Base-by-base conservation (phyloP, 1,140 invertebrate genomes). In the Pseudomyrmex gracilis region DNA sequence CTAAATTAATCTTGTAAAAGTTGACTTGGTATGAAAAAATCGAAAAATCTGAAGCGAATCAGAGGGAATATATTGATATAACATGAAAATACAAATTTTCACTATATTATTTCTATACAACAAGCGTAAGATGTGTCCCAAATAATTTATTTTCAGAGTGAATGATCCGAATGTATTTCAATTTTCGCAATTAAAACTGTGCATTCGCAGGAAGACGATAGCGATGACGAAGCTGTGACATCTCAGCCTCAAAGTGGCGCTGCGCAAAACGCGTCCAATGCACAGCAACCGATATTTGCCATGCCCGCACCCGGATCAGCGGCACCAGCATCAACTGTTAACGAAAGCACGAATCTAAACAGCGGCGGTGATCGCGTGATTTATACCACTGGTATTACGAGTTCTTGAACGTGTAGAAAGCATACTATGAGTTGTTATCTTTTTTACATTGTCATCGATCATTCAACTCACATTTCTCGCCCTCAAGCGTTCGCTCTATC, bases 321-420 rank as follows among this genome's bases (percentile, higher is more conserved):
- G 34, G 67, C 82, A 51, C 87, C 89, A 84, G 89, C 92, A 15
- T 57, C 85, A 34, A 74, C 71, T 4, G 67, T 22, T 70, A 93
- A 92, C 57, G 95, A 95, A 85, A 94, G 90, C 63, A 95, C 95
- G 34, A 93, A 89, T 78, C 89, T 95, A 67, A 95, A 94, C 84
- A 93, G 93, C 34, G 92, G 91, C 24, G 90, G 90, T 64, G 89
- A 93, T 12, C 92, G 90, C 84, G 85, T 92, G 73, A 90, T 93
- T 74, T 94, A 93, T 85, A 93, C 92, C 73, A 89, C 92, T 84
- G 93, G 93, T 94, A 94, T 93, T 90, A 70, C 84, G 47, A 90
- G 64, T 80, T 88, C 85, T 88, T 92, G 86, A 90, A 87, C 20
- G 51, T 34, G 34, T 77, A 77, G 53, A 57, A 55, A 70, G 20